phyloP scores from a whole-genome alignment of 2,888 invertebrate species.

The Ectemnius cavifrons region DNA sequence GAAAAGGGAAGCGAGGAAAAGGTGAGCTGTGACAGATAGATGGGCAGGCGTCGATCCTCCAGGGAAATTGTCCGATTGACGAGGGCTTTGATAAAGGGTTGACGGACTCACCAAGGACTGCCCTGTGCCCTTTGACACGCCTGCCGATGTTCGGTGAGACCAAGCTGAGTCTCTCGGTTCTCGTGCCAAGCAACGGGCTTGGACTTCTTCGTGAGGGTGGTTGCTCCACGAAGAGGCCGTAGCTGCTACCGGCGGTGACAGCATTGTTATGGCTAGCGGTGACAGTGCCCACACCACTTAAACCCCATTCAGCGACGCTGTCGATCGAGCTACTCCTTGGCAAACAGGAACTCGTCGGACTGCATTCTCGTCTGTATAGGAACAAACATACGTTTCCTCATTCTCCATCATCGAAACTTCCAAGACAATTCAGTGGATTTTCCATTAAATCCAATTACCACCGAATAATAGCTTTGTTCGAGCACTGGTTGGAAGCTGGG shows the following conservation, averaged over 20 bases:
- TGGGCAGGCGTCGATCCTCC: background rate
- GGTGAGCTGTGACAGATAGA: background rate
- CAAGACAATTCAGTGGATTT: background rate
- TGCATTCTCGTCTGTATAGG: constrained; percentile 68
- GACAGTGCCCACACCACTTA: constrained; percentile 74
- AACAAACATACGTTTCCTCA: background rate
- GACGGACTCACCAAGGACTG: constrained; percentile 84
- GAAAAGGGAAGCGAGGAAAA: background rate
- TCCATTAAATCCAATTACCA: too few relatives aligned
- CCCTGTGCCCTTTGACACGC: constrained; percentile 87
- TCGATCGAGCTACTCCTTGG: constrained; percentile 90
- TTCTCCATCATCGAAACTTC: too few relatives aligned
- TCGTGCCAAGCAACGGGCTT: constrained; percentile 78
- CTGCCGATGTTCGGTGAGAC: constrained; percentile 88
- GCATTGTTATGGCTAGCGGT: constrained; percentile 63
- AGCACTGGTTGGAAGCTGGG: too few relatives aligned
- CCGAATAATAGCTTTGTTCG: too few relatives aligned
- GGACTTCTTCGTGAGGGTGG: constrained; percentile 74
- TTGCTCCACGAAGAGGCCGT: constrained; percentile 71
- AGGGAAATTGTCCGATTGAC: background rate
- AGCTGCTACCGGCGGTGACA: constrained; percentile 74
- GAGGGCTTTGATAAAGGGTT: constrained; percentile 1
- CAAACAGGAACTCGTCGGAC: constrained; percentile 68
- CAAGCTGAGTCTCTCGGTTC: constrained; percentile 80
- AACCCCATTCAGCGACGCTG: constrained; percentile 74